phyloP scores from a whole-genome alignment of 1,140 invertebrate species.

The Meloidogyne exigua region DNA sequence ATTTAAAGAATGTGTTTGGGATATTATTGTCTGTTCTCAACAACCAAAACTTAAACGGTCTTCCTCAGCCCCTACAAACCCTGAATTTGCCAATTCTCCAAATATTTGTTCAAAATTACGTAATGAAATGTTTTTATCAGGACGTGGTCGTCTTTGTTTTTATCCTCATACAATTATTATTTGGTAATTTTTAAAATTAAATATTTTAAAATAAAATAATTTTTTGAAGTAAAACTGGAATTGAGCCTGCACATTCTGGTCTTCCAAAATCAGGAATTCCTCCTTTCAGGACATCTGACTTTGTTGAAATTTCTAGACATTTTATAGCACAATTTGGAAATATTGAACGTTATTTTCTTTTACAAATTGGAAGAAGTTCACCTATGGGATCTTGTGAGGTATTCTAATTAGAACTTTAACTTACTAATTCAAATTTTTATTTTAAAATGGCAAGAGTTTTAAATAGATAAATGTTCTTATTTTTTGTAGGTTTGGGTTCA shows the following conservation, averaged over 20 bases:
- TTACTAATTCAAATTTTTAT: too few species aligned
- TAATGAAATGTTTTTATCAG: not conserved
- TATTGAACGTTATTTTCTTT: constrained; percentile 38
- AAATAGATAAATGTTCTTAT: not conserved
- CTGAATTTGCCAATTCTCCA: constrained; percentile 14
- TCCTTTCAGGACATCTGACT: constrained; percentile 27
- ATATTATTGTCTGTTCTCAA: constrained; percentile 22
- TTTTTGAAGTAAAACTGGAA: constrained; percentile 28
- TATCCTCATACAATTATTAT: constrained; percentile 43
- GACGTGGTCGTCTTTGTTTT: constrained; percentile 33
- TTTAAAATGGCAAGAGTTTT: not conserved
- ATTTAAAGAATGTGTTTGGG: constrained; percentile 32
- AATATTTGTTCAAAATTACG: constrained; percentile 37
- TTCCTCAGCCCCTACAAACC: constrained; percentile 17
- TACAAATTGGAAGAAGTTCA: constrained; percentile 31
- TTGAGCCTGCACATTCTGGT: constrained; percentile 27
- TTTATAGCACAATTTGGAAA: constrained; percentile 31
- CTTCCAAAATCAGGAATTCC: constrained; percentile 40
- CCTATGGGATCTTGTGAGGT: constrained; percentile 33
- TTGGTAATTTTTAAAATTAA: not conserved
- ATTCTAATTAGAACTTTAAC: too few species aligned
- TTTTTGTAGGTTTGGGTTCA: constrained; percentile 27
- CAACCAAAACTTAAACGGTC: constrained; percentile 36
- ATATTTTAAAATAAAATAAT: constrained; percentile 1
- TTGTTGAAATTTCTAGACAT: constrained; percentile 38